Evolutionary conservation across 2,888 invertebrate species (phyloP).

Genomic region (Troglohyphantes excavatus): DNA sequence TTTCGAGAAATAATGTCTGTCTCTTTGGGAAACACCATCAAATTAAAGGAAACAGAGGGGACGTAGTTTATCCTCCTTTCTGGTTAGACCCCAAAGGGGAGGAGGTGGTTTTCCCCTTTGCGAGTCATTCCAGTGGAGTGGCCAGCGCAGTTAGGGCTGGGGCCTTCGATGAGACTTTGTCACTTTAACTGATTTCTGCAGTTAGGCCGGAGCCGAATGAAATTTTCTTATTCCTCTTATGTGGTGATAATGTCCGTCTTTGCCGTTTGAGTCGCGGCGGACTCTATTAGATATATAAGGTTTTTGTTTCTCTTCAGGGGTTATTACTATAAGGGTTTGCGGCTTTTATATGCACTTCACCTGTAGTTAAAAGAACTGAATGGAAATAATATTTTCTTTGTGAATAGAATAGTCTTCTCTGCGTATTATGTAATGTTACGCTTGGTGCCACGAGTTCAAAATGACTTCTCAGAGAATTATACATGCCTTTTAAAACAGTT

Average conservation of each 20-base stretch:
- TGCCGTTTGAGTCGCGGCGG: background rate
- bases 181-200: slow-evolving; percentile 57
- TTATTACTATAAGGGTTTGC: too few relatives aligned
- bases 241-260: background rate
- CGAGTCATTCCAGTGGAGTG: slow-evolving; percentile 51
- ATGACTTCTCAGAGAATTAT: too few relatives aligned
- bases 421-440: too few relatives aligned
- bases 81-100: slow-evolving; percentile 39
- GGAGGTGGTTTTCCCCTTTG: slow-evolving; percentile 44
- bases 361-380: too few relatives aligned
- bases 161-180: slow-evolving; percentile 43
- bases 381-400: too few relatives aligned
- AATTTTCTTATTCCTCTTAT: background rate
- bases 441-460: too few relatives aligned
- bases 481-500: too few relatives aligned
- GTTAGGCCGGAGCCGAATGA: slow-evolving; percentile 10
- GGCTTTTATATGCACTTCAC: too few relatives aligned
- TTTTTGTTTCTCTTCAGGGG: background rate
- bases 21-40: slow-evolving; percentile 59
- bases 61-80: slow-evolving; percentile 57
- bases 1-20: slow-evolving; percentile 61
- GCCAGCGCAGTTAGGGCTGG: slow-evolving; percentile 15
- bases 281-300: background rate
- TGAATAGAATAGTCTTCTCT: too few relatives aligned
- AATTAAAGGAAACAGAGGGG: slow-evolving; percentile 60